phyloP scores from a whole-genome alignment of 2,113 vertebrate genomes.

The Plecotus auritus region DNA sequence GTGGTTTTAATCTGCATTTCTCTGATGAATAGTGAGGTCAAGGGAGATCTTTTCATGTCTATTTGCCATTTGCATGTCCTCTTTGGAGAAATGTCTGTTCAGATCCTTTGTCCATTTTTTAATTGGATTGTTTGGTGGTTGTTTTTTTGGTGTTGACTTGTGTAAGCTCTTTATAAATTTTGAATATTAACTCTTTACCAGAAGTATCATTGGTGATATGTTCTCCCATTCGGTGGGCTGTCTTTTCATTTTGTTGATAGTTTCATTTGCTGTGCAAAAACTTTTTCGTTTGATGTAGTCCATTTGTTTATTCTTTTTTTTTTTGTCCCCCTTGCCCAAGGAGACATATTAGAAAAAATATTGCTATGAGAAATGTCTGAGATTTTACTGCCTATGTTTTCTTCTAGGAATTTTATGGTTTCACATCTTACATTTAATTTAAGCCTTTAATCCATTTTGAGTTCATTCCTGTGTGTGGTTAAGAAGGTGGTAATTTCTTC shows the following conservation, averaged over 20 bases:
- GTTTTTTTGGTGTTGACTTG: not conserved
- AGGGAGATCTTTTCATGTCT: not conserved
- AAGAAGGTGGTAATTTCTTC: constrained; percentile 19
- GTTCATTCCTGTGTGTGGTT: not conserved
- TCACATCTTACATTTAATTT: not conserved
- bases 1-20: not conserved
- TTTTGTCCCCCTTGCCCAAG: not conserved
- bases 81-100: not conserved
- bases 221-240: not conserved
- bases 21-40: not conserved
- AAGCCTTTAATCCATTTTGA: not conserved
- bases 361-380: not conserved
- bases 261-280: not conserved
- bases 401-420: not conserved
- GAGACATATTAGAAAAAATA: not conserved
- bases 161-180: not conserved
- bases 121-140: not conserved
- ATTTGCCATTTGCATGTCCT: not conserved
- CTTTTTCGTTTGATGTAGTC: not conserved
- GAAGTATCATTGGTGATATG: not conserved
- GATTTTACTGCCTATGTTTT: not conserved
- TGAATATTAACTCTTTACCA: not conserved
- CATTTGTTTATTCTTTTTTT: not conserved
- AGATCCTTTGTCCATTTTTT: not conserved
- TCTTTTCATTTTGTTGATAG: not conserved